These are phyloP conservation scores for Lithosia quadra DNA, from an alignment of 2,888 invertebrate genomes.

Conservation along the genomic window DNA sequence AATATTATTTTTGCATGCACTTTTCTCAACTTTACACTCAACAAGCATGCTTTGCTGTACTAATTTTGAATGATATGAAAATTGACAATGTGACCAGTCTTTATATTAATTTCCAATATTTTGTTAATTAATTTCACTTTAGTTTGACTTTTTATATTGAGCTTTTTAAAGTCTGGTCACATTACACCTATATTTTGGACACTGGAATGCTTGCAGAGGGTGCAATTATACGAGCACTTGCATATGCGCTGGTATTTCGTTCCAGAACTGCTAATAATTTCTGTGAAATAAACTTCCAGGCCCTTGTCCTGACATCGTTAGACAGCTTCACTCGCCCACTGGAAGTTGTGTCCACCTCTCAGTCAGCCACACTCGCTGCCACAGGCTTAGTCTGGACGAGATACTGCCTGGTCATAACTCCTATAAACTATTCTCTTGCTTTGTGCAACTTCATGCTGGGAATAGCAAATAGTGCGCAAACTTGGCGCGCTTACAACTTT, in stretches of 20 bases:
- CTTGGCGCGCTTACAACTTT: conserved; percentile 89
- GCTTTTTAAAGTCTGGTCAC: background rate
- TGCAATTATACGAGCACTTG: conserved; percentile 5
- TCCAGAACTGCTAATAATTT: conserved; percentile 1
- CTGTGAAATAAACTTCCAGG: conserved; percentile 62
- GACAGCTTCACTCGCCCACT: conserved; percentile 96
- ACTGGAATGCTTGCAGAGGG: conserved; percentile 9
- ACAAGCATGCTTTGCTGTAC: conserved; percentile 18
- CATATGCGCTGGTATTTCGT: conserved; percentile 13
- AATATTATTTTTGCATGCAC: conserved; percentile 24
- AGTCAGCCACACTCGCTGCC: conserved; percentile 93
- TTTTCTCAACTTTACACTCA: conserved; percentile 19
- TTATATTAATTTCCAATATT: background rate
- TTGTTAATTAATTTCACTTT: background rate
- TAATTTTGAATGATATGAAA: background rate
- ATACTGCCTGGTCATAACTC: conserved; percentile 97
- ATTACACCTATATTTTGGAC: background rate
- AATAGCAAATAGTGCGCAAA: conserved; percentile 93
- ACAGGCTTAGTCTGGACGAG: conserved; percentile 98
- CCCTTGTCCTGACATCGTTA: conserved; percentile 94
- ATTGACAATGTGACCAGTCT: conserved; percentile 1
- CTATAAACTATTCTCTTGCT: conserved; percentile 97
- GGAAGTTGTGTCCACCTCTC: conserved; percentile 93
- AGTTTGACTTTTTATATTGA: background rate
- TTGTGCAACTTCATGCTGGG: conserved; percentile 98